Conservation (phyloP, 2,113 vertebrate species). For the Eira barbara region DNA sequence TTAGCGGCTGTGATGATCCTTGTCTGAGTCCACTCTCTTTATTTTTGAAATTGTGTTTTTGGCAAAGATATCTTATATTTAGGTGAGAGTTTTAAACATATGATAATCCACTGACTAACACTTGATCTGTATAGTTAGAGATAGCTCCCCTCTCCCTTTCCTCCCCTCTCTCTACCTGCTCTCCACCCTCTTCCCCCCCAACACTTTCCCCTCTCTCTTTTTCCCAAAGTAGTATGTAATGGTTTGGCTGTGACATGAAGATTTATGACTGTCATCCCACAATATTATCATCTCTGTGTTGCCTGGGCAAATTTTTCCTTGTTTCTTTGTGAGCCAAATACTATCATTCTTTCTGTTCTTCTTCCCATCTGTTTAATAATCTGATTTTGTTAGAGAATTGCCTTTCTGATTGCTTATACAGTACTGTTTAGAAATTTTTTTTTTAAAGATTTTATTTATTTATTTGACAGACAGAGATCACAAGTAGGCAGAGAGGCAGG, state of each 20-base stretch:
- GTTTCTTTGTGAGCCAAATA: constrained; percentile 45
- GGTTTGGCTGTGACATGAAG: background rate
- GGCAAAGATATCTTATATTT: background rate
- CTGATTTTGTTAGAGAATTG: constrained; percentile 36
- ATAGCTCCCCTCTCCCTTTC: background rate
- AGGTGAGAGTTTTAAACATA: background rate
- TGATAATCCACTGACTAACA: background rate
- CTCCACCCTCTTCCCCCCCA: background rate
- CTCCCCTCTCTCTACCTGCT: background rate
- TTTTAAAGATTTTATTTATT: too few relatives aligned
- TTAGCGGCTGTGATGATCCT: background rate
- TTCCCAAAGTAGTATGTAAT: background rate
- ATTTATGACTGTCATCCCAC: constrained; percentile 55
- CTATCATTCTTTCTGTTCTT: constrained; percentile 54
- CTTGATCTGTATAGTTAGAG: constrained; percentile 4
- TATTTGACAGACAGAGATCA: too few relatives aligned
- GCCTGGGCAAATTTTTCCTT: constrained; percentile 55
- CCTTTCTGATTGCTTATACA: constrained; percentile 35
- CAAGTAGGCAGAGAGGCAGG: too few relatives aligned
- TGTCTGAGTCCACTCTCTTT: background rate
- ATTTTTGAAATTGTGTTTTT: background rate
- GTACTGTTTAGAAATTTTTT: background rate
- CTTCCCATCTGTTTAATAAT: constrained; percentile 54
- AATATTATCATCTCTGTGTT: constrained; percentile 43
- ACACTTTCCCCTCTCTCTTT: background rate